Evolutionary conservation across 2,797 vertebrate species (phyloP), one percentile per base, ranked within the genome.

Genomic region (Strix occidentalis): DNA sequence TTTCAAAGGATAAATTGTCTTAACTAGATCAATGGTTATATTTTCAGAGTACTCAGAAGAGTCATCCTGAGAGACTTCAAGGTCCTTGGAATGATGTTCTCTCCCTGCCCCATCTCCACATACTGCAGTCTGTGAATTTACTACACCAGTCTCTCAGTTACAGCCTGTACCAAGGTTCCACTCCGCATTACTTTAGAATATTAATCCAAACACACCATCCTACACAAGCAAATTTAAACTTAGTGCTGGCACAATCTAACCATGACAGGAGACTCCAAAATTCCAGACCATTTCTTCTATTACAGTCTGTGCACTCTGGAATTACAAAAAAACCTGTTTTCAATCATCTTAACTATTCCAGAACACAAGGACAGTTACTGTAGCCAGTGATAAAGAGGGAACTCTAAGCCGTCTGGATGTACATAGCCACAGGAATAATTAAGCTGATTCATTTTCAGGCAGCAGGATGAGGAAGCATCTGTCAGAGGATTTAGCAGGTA

Each of bases 391-490:
- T 91, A 94, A 93, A 95, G 76, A 65, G 45, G 75, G 53, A 89
- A 26, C 50, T 71, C 84, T 95, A 87, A 85, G 81, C 72, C 0
- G 9, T 60, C 79, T 93, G 84, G 79, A 63, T 33, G 54, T 78
- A 83, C 20, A 1, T 5, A 91, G 85, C 58, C 76, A 92, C 57
- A 87, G 61, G 57, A 89, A 95, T 93, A 94, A 96, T 93, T 94
- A 92, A 93, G 61, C 57, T 93, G 84, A 95, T 91, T 93, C 64
- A 68, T 89, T 97, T 94, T 91, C 89, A 94, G 87, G 88, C 81
- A 89, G 78, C 69, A 77, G 91, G 94, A 90, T 87, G 68, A 94
- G 72, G 84, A 91, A 93, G 61, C 43, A 21, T 72, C 82, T 93
- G 91, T 78, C 82, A 91, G 74, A 93, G 83, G 79, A 80, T 81